These are phyloP conservation scores for Bradynema listronoti DNA, from an alignment of 1,140 invertebrate species.

Conservation along the genomic window DNA sequence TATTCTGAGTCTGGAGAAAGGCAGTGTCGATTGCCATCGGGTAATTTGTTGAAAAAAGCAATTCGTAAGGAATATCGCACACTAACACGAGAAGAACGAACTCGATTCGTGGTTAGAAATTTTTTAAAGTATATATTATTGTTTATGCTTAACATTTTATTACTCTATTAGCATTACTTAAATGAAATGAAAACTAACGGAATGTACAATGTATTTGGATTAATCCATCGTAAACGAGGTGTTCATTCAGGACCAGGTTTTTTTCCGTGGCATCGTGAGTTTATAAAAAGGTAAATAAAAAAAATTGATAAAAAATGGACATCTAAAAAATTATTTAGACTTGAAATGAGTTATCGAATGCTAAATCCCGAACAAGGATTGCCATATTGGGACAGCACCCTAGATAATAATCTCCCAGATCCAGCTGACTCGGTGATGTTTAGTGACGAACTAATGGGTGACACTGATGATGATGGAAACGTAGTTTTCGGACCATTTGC, in stretches of 20 bases:
- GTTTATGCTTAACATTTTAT: too few relatives aligned
- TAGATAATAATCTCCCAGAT: conserved; percentile 57
- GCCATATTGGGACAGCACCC: conserved; percentile 59
- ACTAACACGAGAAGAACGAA: conserved; percentile 56
- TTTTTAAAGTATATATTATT: too few relatives aligned
- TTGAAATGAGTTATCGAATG: conserved; percentile 30
- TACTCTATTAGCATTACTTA: conserved; percentile 46
- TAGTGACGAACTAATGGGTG: conserved; percentile 53
- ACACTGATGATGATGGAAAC: conserved; percentile 35
- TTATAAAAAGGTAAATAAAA: conserved; percentile 28
- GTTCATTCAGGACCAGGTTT: conserved; percentile 42
- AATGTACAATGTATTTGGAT: conserved; percentile 31
- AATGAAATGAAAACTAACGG: conserved; percentile 39
- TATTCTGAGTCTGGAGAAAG: background rate
- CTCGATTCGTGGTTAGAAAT: too few relatives aligned
- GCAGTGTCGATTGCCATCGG: conserved; percentile 42
- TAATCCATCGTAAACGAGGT: conserved; percentile 41
- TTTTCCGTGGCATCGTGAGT: conserved; percentile 41
- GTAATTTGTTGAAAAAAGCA: conserved; percentile 42
- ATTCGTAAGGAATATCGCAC: conserved; percentile 59
- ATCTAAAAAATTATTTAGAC: conserved; percentile 6
- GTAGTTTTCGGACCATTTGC: conserved; percentile 46
- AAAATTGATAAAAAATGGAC: background rate
- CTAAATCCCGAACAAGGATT: conserved; percentile 51
- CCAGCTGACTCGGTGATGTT: conserved; percentile 58